These are phyloP conservation scores for Takifugu bimaculatus DNA, from an alignment of 2,113 vertebrate genomes.

Conservation along the genomic window DNA sequence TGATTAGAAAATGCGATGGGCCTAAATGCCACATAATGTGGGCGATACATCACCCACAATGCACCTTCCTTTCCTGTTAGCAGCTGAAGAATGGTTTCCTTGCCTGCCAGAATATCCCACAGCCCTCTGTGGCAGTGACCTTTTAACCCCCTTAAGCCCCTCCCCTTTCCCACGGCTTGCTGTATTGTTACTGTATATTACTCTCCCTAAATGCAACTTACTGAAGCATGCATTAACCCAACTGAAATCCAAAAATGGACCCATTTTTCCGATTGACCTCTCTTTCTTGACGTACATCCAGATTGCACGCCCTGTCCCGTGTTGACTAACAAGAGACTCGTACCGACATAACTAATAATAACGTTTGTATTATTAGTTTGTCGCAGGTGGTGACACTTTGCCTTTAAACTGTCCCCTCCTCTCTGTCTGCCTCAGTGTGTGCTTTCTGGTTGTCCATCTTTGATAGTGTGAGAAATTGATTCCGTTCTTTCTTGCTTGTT, in stretches of 20 bases:
- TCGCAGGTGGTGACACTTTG: constrained; percentile 70
- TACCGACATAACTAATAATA: constrained; percentile 71
- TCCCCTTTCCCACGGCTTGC: constrained; percentile 76
- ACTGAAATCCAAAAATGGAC: constrained; percentile 80
- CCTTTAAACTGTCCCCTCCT: constrained; percentile 74
- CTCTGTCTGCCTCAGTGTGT: constrained; percentile 77
- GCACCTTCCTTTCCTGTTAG: constrained; percentile 24
- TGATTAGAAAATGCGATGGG: constrained; percentile 28
- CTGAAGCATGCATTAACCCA: constrained; percentile 91
- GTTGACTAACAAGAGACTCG: constrained; percentile 74
- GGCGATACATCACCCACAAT: constrained; percentile 41
- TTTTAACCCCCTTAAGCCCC: constrained; percentile 26
- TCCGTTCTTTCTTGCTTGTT: constrained; percentile 74
- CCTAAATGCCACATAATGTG: constrained; percentile 49
- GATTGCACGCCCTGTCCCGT: constrained; percentile 84
- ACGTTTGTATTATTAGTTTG: constrained; percentile 78
- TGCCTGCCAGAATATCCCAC: constrained; percentile 55
- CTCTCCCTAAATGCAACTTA: constrained; percentile 99
- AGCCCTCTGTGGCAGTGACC: constrained; percentile 66
- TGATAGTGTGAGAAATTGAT: constrained; percentile 80
- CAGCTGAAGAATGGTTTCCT: constrained; percentile 43
- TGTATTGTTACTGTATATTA: constrained; percentile 84
- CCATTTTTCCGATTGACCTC: constrained; percentile 79
- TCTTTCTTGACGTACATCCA: constrained; percentile 89
- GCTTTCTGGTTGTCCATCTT: constrained; percentile 88